Evolutionary conservation across 2,888 invertebrate species (phyloP).

Genomic region (Rambutsinella grinnellia): DNA sequence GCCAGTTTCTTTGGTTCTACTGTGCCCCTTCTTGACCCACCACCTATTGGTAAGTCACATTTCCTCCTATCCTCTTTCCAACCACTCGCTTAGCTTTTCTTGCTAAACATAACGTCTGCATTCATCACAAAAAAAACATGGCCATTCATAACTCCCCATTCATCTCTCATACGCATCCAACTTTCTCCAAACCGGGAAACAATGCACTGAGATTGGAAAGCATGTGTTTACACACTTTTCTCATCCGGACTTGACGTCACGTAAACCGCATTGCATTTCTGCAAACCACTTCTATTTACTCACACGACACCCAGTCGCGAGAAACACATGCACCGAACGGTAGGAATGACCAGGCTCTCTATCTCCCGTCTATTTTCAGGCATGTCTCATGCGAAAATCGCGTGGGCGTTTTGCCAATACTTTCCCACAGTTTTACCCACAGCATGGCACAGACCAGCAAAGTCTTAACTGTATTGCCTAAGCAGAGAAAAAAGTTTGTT

Average conservation of each 20-base stretch:
- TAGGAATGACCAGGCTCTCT: slow-evolving; percentile 27
- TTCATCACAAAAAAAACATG: background rate
- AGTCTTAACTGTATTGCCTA: too few species aligned
- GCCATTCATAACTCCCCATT: background rate
- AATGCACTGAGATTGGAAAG: too few species aligned
- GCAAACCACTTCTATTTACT: too few species aligned
- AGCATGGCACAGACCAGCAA: too few species aligned
- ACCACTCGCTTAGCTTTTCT: background rate
- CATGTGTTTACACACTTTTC: slow-evolving; percentile 51
- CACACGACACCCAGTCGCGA: too few species aligned
- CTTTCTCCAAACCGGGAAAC: too few species aligned
- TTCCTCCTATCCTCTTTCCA: background rate
- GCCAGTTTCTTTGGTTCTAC: slow-evolving; percentile 92
- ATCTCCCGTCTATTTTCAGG: slow-evolving; percentile 65
- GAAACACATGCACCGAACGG: too few species aligned
- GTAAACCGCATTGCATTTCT: too few species aligned
- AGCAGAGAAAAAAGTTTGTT: too few species aligned
- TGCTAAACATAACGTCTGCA: too few species aligned
- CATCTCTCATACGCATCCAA: background rate
- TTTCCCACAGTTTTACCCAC: too few species aligned
- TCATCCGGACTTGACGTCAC: slow-evolving; percentile 50
- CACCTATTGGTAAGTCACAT: slow-evolving; percentile 87
- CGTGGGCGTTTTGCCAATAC: slow-evolving; percentile 60
- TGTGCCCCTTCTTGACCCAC: slow-evolving; percentile 86
- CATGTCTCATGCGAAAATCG: slow-evolving; percentile 65